phyloP scores from a whole-genome alignment of 2,888 invertebrate genomes.

The Fragum whitleyi region DNA sequence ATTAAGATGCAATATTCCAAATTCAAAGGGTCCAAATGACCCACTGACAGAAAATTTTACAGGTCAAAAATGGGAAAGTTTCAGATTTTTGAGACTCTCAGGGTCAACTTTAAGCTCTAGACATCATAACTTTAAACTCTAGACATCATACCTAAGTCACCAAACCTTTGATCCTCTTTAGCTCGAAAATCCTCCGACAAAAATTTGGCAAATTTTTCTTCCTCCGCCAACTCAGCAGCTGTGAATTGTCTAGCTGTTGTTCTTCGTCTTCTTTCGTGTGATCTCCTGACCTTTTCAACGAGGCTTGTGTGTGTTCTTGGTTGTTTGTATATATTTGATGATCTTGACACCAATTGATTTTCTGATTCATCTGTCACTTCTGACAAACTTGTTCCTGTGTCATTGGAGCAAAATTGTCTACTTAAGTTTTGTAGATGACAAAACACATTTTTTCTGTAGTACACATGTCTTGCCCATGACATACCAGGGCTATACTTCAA shows the following conservation, averaged over 20 bases:
- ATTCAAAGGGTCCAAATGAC: no score
- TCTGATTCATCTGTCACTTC: not conserved
- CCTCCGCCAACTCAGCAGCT: conserved; percentile 4
- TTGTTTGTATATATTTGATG: not conserved
- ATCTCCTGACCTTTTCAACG: not conserved
- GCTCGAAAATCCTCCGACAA: not conserved
- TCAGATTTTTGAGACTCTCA: no score
- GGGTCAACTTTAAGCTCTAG: no score
- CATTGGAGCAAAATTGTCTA: not conserved
- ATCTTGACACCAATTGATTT: not conserved
- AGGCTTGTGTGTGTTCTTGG: not conserved
- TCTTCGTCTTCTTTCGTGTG: not conserved
- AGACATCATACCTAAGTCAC: no score
- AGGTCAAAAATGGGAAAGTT: no score
- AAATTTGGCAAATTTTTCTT: conserved; percentile 13
- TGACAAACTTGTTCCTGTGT: not conserved
- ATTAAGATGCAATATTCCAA: no score
- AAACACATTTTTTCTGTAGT: not conserved
- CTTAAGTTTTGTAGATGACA: not conserved
- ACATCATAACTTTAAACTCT: no score
- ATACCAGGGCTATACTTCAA: not conserved
- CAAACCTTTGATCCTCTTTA: not conserved
- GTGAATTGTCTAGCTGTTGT: conserved; percentile 3
- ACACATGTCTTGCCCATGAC: conserved; percentile 6
- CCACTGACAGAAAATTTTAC: no score